Evolutionary conservation across 2,797 vertebrate species (phyloP).

Genomic region (Phataginus tetradactyla): DNA sequence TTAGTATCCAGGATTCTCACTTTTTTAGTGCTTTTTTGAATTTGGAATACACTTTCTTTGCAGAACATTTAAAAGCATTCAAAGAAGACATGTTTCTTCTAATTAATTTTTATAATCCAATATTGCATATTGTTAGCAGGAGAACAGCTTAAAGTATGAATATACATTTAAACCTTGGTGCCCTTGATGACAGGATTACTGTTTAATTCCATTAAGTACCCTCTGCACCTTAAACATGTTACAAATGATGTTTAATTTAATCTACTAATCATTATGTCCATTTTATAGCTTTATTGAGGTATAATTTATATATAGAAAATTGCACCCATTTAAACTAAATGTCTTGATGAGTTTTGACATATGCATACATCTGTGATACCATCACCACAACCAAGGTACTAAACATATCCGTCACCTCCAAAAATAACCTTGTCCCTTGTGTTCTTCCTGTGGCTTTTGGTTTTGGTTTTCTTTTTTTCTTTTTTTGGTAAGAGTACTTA

Average conservation of each 20-base stretch:
- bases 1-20: background rate
- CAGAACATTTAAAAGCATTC: background rate
- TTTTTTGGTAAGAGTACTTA: background rate
- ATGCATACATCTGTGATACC: background rate
- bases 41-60: background rate
- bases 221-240: background rate
- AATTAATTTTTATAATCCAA: background rate
- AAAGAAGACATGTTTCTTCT: background rate
- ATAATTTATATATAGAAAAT: background rate
- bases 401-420: background rate
- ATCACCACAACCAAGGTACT: no score
- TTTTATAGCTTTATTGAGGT: background rate
- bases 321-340: background rate
- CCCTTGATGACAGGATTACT: background rate
- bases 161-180: background rate
- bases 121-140: background rate
- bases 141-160: background rate
- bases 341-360: background rate
- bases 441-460: background rate
- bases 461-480: background rate
- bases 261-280: background rate
- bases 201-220: background rate
- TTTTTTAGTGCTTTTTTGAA: background rate
- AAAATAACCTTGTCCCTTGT: background rate
- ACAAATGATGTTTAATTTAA: background rate